Percentiles rank a stretch among this genome's conserved stretches.
phyloP scores from a whole-genome alignment of 2,888 invertebrate species.

The Cheilosia scutellata region DNA sequence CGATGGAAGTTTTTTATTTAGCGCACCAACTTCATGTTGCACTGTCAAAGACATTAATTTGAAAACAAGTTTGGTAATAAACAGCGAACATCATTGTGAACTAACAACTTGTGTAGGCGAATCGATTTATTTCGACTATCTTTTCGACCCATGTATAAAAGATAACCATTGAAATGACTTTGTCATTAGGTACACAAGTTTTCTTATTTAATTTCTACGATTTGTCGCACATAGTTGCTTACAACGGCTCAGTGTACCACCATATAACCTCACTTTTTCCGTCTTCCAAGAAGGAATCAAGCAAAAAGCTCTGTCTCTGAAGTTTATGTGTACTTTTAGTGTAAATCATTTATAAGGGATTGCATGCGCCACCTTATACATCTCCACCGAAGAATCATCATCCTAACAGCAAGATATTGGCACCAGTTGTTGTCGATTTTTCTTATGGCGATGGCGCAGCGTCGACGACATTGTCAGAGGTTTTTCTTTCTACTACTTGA shows the following conservation, averaged over 20 bases:
- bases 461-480: conserved; percentile 69
- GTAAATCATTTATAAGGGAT: conserved; percentile 71
- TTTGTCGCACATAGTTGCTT: not conserved
- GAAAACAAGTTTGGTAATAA: no score
- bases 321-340: conserved; percentile 71
- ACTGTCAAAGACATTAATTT: no score
- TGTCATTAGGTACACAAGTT: not conserved
- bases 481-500: conserved; percentile 34
- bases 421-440: conserved; percentile 75
- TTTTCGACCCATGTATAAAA: no score
- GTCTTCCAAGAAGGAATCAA: conserved; percentile 1
- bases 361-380: conserved; percentile 28
- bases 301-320: conserved; percentile 56
- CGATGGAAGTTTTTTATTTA: no score
- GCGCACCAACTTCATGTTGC: no score
- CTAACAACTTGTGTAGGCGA: no score
- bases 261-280: not conserved
- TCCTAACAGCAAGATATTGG: conserved; percentile 72
- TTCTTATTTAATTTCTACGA: not conserved
- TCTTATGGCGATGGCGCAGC: conserved; percentile 47
- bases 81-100: no score
- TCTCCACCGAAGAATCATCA: conserved; percentile 50
- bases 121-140: no score
- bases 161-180: no score
- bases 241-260: not conserved